Evolutionary conservation across 2,113 vertebrate species (phyloP).

Genomic region (Megaleporinus macrocephalus): DNA sequence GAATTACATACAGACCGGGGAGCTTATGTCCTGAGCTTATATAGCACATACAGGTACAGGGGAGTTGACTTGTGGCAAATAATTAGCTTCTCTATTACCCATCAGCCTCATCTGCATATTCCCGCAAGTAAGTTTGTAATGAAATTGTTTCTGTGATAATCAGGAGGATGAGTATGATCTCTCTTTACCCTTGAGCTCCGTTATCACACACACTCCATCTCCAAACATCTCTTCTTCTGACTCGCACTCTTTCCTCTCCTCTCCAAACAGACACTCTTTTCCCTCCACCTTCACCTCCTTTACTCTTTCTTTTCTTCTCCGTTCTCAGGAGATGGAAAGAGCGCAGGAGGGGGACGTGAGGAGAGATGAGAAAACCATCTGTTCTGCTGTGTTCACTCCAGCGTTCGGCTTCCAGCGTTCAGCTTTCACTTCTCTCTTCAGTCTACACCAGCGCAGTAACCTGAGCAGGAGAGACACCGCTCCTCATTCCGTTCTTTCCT

Average conservation of each 20-base stretch:
- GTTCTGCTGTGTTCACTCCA: not conserved
- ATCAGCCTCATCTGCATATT: slow-evolving; percentile 74
- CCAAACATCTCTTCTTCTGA: slow-evolving; percentile 37
- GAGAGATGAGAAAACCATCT: slow-evolving; percentile 17
- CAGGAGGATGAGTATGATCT: slow-evolving; percentile 58
- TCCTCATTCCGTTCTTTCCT: slow-evolving; percentile 14
- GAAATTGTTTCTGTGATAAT: slow-evolving; percentile 75
- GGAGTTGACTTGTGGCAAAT: slow-evolving; percentile 69
- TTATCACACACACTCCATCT: slow-evolving; percentile 51
- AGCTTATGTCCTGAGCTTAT: slow-evolving; percentile 51
- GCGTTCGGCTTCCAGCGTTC: slow-evolving; percentile 14
- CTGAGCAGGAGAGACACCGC: not conserved
- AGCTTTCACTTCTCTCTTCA: not conserved
- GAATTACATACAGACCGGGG: slow-evolving; percentile 49
- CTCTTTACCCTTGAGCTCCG: slow-evolving; percentile 52
- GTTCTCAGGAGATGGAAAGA: slow-evolving; percentile 11
- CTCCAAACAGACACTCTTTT: not conserved
- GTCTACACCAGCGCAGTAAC: not conserved
- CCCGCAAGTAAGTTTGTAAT: slow-evolving; percentile 69
- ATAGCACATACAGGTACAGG: slow-evolving; percentile 69
- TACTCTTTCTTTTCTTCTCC: not conserved
- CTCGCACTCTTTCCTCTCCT: not conserved
- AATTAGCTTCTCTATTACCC: slow-evolving; percentile 77
- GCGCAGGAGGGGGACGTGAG: not conserved
- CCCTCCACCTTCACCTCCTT: slow-evolving; percentile 19